Evolutionary conservation across 2,797 vertebrate species (phyloP).

Genomic region (Parauchenoglanis ngamensis): DNA sequence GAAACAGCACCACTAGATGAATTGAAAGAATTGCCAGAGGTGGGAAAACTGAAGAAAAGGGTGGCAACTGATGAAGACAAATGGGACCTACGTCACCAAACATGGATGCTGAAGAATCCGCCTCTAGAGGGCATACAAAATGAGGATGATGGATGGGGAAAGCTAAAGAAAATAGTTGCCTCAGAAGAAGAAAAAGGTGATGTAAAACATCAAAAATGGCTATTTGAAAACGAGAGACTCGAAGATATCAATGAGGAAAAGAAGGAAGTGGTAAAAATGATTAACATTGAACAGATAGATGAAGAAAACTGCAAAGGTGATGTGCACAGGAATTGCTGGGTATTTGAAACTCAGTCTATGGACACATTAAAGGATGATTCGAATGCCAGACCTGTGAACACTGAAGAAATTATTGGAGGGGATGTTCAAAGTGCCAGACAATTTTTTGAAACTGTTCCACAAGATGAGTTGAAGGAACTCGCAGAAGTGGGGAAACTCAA

Average conservation of each 20-base stretch:
- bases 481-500: conserved; percentile 84
- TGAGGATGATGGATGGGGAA: conserved; percentile 73
- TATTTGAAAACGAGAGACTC: conserved; percentile 88
- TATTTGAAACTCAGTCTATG: conserved; percentile 90
- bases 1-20: conserved; percentile 81
- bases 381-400: conserved; percentile 66
- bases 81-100: conserved; percentile 88
- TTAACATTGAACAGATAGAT: conserved; percentile 80
- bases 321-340: conserved; percentile 82
- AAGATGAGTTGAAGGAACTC: conserved; percentile 82
- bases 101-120: conserved; percentile 87
- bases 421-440: conserved; percentile 84
- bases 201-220: conserved; percentile 86
- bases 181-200: conserved; percentile 85
- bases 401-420: conserved; percentile 83
- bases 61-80: conserved; percentile 78
- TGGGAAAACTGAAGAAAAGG: conserved; percentile 83
- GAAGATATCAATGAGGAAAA: conserved; percentile 86
- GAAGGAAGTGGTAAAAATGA: conserved; percentile 79
- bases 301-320: conserved; percentile 80
- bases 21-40: conserved; percentile 77
- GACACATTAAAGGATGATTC: conserved; percentile 83
- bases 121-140: conserved; percentile 73
- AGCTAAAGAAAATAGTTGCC: conserved; percentile 76
- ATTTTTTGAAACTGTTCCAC: conserved; percentile 86